phyloP scores from a whole-genome alignment of 2,113 vertebrate species.

The Pterocles gutturalis region DNA sequence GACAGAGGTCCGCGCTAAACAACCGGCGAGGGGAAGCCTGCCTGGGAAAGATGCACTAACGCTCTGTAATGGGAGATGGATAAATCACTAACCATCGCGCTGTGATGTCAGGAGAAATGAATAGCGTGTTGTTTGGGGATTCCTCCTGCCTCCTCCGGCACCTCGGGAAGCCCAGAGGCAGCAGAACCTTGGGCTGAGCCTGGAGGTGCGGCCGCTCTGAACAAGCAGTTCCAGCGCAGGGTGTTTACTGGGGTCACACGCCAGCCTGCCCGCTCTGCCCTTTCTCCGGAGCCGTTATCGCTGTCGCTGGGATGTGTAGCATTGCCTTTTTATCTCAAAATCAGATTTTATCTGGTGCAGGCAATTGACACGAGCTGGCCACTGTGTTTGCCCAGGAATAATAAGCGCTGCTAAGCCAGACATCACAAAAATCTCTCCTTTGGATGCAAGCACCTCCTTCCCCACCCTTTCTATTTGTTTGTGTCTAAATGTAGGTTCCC shows the following conservation, averaged over 20 bases:
- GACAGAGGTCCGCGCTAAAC: not conserved
- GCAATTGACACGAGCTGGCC: not conserved
- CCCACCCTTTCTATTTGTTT: not conserved
- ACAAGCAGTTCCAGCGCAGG: not conserved
- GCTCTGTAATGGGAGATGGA: not conserved
- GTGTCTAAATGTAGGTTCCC: not conserved
- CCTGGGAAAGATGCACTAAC: not conserved
- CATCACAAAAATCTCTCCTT: not conserved
- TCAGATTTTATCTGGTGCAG: not conserved
- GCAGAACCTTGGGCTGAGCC: not conserved
- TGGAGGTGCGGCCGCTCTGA: not conserved
- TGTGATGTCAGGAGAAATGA: not conserved
- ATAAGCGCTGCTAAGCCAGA: not conserved
- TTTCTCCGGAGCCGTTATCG: accelerated
- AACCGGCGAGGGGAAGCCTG: not conserved
- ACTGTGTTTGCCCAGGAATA: not conserved
- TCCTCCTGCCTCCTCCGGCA: not conserved
- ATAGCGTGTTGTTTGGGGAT: not conserved
- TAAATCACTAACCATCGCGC: not conserved
- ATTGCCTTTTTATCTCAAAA: constrained; percentile 7
- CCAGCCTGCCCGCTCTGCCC: not conserved
- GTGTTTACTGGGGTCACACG: constrained; percentile 12
- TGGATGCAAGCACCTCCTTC: not conserved
- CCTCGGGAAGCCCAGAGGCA: not conserved
- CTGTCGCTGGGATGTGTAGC: not conserved